Conservation (phyloP, 2,113 vertebrate genomes). For the Eudyptes chrysolophus region DNA sequence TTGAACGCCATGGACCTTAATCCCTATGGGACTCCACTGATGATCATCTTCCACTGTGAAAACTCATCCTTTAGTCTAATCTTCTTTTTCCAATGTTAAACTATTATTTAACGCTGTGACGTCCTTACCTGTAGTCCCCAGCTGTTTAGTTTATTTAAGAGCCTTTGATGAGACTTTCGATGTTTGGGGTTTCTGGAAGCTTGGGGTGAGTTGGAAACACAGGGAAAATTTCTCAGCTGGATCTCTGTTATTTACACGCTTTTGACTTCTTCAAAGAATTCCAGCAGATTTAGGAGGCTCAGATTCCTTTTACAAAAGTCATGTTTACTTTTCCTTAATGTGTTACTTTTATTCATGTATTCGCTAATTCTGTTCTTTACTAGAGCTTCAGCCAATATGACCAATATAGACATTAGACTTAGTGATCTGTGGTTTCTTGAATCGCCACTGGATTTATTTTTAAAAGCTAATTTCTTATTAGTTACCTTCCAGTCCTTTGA, state of each 20-base stretch:
- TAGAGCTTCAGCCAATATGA: not conserved
- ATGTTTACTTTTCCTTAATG: slow-evolving; percentile 19
- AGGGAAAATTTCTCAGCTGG: slow-evolving; percentile 34
- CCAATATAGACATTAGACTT: not conserved
- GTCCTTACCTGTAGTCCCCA: not conserved
- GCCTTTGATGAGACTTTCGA: slow-evolving; percentile 9
- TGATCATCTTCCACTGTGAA: not conserved
- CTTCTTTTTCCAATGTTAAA: not conserved
- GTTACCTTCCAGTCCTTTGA: slow-evolving; percentile 19
- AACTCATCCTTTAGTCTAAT: not conserved
- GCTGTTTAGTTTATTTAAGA: slow-evolving; percentile 9
- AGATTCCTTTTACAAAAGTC: slow-evolving; percentile 17
- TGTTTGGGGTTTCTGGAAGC: slow-evolving; percentile 29
- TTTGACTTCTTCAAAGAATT: slow-evolving; percentile 44
- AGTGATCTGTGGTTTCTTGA: not conserved
- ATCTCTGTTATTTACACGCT: slow-evolving; percentile 22
- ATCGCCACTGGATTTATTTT: not conserved
- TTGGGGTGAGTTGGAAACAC: slow-evolving; percentile 14
- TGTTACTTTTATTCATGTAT: slow-evolving; percentile 26
- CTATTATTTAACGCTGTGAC: not conserved
- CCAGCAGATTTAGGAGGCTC: slow-evolving; percentile 24
- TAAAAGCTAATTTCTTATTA: not conserved
- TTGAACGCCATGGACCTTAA: not conserved
- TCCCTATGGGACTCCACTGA: not conserved
- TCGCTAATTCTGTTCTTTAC: not conserved